Evolutionary conservation across 2,888 invertebrate species (phyloP).

Genomic region (Oscheius sp.): DNA sequence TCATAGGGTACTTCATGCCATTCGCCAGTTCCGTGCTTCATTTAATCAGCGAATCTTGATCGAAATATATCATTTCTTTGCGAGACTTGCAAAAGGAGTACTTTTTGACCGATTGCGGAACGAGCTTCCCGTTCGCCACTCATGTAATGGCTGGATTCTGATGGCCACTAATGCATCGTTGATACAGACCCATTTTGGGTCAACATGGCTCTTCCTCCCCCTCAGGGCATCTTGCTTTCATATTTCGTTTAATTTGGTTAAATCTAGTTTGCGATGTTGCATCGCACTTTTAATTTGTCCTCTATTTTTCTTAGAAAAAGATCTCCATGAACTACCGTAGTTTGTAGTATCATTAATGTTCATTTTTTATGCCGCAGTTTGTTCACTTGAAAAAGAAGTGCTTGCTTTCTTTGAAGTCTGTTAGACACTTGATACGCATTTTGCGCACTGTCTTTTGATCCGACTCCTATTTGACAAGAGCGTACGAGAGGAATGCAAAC

Average conservation of each 20-base stretch:
- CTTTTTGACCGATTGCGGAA: background rate
- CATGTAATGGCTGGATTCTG: conserved; percentile 20
- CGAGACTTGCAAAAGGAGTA: background rate
- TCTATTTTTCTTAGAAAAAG: background rate
- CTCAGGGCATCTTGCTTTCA: conserved; percentile 3
- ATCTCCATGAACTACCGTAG: too few relatives aligned
- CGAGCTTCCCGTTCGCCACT: background rate
- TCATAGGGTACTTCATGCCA: background rate
- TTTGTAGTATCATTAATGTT: too few relatives aligned
- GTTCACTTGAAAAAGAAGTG: too few relatives aligned
- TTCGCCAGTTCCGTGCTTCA: too few relatives aligned
- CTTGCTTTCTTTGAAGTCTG: background rate
- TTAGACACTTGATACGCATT: conserved; percentile 22
- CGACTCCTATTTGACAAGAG: conserved; percentile 20
- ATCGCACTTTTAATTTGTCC: too few relatives aligned
- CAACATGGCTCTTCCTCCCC: conserved; percentile 7
- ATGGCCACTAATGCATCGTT: conserved; percentile 25
- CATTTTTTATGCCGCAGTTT: too few relatives aligned
- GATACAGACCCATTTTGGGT: conserved; percentile 19
- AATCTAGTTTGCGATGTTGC: too few relatives aligned
- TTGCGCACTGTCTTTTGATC: conserved; percentile 12
- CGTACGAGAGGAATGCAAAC: conserved; percentile 7
- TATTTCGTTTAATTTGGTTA: background rate
- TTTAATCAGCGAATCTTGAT: background rate
- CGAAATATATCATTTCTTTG: background rate